Conservation (phyloP, 2,113 vertebrate genomes). For the Triplophysa siluroides region DNA sequence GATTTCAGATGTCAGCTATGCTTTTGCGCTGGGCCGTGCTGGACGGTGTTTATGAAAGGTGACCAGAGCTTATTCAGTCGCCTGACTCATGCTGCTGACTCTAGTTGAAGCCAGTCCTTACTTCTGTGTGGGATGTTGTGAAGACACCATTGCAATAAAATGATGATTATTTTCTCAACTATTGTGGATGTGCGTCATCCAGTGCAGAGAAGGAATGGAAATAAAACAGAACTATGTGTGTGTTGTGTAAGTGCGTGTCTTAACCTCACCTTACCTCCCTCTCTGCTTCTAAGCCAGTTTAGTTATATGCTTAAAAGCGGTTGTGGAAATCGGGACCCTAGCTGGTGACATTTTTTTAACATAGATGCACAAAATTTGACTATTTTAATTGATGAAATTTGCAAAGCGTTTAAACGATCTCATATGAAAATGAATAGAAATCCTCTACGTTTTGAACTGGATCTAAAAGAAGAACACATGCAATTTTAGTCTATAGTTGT, state of each 20-base stretch:
- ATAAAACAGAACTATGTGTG: constrained; percentile 57
- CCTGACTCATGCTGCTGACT: constrained; percentile 30
- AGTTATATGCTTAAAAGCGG: background rate
- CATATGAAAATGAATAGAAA: too few species aligned
- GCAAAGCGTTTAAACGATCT: too few species aligned
- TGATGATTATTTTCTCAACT: constrained; percentile 62
- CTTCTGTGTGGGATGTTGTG: constrained; percentile 50
- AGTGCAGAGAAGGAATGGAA: constrained; percentile 58
- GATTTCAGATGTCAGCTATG: constrained; percentile 53
- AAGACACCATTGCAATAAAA: constrained; percentile 64
- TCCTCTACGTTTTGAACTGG: too few species aligned
- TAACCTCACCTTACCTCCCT: background rate
- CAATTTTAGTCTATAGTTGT: too few species aligned
- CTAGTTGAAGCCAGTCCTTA: constrained; percentile 53
- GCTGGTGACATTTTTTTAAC: too few species aligned
- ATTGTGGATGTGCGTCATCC: constrained; percentile 66
- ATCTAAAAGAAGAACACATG: too few species aligned
- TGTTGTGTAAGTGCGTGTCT: background rate
- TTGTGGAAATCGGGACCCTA: too few species aligned
- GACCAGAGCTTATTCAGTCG: background rate
- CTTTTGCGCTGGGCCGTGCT: constrained; percentile 45
- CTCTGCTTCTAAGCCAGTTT: background rate
- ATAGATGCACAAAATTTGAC: too few species aligned
- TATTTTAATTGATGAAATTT: too few species aligned
- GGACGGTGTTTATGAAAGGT: constrained; percentile 1